Base-by-base conservation (phyloP, 2,797 vertebrate species). In the Echiichthys vipera region DNA sequence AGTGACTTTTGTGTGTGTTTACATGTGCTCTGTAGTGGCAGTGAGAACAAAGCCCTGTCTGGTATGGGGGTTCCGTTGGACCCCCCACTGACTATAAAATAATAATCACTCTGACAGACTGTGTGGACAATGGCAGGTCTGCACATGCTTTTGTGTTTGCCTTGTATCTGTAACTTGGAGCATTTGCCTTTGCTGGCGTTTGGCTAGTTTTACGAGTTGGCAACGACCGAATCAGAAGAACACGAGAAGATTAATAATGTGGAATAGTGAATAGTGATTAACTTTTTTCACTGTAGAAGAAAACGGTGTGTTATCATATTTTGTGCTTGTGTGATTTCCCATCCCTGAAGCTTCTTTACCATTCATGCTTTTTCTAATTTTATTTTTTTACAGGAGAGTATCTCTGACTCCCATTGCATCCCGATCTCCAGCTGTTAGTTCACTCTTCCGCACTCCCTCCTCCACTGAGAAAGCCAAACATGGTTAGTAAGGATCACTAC, bases 341-440 rank as follows among this genome's bases (percentile, higher is more conserved):
- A 7, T 32, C 5, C n/a, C 46, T 13, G 1, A 5, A 43, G 7
- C 15, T 0, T 77, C 27, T 62, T 54, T 15, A 57, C n/a, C 13
- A 0, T 55, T 56, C 5, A 0, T 76, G 4, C 22, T 34, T 49
- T 63, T 42, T 51, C n/a, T n/a, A n/a, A n/a, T 36, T 36, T 2
- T 69, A 0, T 77, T 78, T 88, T 55, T 88, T 87, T 87, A 45
- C 81, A 99, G 98, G 94, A 95, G 96, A 88, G 92, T 98, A 61
- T 97, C 95, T 70, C 88, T 98, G 88, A 96, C 93, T 78, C 91
- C 97, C 2, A 40, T 96, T 65, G 95, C 93, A 74, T 20, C 91
- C 50, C 93, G 93, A 14, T 79, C 84, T 1, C 80, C 93, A 27
- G 51, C 71, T 1, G 46, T 57, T 29, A 8, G 83, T 53, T 85